Evolutionary conservation across 2,888 invertebrate genomes (phyloP).

Genomic region (Aleiodes leptofemur): DNA sequence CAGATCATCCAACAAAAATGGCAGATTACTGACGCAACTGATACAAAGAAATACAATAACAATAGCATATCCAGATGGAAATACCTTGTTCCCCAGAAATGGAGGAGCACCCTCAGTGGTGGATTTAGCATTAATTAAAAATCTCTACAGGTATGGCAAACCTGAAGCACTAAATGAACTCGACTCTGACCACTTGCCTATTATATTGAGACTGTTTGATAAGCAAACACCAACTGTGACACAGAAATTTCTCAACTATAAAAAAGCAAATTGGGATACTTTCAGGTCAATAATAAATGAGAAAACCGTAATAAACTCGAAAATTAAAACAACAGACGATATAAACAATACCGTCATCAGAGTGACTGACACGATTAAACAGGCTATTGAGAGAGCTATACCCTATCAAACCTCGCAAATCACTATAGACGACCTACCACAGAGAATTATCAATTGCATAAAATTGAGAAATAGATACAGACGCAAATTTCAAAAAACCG

Average conservation of each 20-base stretch:
- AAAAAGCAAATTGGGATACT: constrained; percentile 13
- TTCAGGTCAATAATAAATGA: background rate
- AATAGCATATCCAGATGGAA: background rate
- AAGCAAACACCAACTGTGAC: background rate
- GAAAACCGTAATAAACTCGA: background rate
- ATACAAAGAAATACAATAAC: constrained; percentile 4
- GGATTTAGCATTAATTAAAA: constrained; percentile 27
- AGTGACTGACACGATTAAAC: background rate
- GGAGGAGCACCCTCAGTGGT: no score
- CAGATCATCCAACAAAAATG: background rate
- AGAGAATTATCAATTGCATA: no score
- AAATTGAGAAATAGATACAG: no score
- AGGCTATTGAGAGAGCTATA: background rate
- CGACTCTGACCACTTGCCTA: constrained; percentile 16
- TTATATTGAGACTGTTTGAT: background rate
- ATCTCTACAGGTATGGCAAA: background rate
- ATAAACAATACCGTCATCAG: background rate
- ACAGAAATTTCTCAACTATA: constrained; percentile 1
- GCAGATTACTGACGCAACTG: background rate
- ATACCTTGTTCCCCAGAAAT: background rate
- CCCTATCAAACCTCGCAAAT: background rate
- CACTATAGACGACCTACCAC: background rate
- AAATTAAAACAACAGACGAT: constrained; percentile 2
- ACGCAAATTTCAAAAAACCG: no score
- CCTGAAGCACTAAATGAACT: background rate